A percentile compares a stretch with the other conserved stretches of the same genome.
These are phyloP conservation scores for Nothobranchius furzeri DNA, from an alignment of 2,113 vertebrate species.

Conservation along the genomic window DNA sequence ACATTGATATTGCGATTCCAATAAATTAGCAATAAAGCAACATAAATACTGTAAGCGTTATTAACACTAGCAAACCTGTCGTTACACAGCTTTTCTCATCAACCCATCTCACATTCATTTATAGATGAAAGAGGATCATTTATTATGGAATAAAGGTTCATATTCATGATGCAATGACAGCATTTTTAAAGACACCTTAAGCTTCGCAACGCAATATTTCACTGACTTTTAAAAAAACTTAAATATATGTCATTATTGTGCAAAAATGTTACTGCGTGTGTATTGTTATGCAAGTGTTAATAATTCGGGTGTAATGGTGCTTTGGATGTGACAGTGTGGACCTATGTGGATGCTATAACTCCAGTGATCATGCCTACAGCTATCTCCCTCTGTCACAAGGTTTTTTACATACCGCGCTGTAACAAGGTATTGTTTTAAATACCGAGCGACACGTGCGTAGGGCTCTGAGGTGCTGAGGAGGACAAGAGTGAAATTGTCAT, in stretches of 20 bases:
- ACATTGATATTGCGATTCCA: no score
- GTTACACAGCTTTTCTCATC: no score
- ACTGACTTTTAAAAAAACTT: background rate
- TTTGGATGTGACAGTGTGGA: slow-evolving; percentile 19
- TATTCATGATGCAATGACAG: no score
- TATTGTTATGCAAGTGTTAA: background rate
- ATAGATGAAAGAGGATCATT: no score
- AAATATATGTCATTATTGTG: background rate
- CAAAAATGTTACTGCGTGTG: background rate
- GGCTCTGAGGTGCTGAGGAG: slow-evolving; percentile 7
- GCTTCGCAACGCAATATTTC: background rate
- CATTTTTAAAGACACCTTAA: no score
- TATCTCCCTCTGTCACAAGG: slow-evolving; percentile 27
- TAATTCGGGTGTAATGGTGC: background rate
- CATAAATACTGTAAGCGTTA: no score
- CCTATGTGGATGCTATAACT: slow-evolving; percentile 26
- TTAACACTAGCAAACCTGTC: no score
- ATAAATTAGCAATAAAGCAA: no score
- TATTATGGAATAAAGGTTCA: no score
- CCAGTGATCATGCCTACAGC: slow-evolving; percentile 35
- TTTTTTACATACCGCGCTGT: slow-evolving; percentile 28
- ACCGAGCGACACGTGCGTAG: slow-evolving; percentile 31
- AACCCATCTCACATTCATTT: no score
- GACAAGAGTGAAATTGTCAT: slow-evolving; percentile 25
- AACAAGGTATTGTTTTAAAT: slow-evolving; percentile 30